A percentile compares a stretch with the other conserved stretches of the same genome.
These are phyloP conservation scores for Palaemon carinicauda DNA, from an alignment of 1,140 invertebrate genomes.

Conservation along the genomic window DNA sequence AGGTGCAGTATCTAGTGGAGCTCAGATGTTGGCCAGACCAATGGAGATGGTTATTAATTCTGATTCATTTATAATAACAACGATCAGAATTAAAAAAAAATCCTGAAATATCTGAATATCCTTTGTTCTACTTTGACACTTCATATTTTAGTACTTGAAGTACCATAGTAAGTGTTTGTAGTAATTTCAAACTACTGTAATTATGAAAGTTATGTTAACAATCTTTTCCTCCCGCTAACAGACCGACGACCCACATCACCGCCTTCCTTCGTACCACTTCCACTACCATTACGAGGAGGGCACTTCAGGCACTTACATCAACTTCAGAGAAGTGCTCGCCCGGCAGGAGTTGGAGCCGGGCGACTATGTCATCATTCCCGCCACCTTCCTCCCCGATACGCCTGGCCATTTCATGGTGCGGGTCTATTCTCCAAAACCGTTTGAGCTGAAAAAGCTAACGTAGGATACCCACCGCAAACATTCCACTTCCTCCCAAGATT, in stretches of 20 bases:
- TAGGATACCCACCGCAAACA: too few species aligned
- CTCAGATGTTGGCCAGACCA: too few species aligned
- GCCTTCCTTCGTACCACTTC: constrained; percentile 66
- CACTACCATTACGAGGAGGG: constrained; percentile 69
- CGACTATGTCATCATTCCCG: constrained; percentile 71
- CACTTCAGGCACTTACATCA: constrained; percentile 71
- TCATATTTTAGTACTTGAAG: not conserved
- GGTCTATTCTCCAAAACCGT: constrained; percentile 67
- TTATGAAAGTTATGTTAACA: not conserved
- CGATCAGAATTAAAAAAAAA: too few species aligned
- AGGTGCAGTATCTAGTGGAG: too few species aligned
- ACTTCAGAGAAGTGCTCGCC: constrained; percentile 70
- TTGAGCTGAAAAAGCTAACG: not conserved
- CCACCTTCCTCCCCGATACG: constrained; percentile 70
- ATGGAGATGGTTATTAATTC: too few species aligned
- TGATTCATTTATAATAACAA: too few species aligned
- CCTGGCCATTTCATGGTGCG: constrained; percentile 70
- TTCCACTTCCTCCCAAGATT: too few species aligned
- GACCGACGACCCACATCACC: constrained; percentile 54
- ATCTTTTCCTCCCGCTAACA: not conserved
- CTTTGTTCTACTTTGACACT: not conserved
- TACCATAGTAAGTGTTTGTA: not conserved
- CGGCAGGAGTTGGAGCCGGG: constrained; percentile 69
- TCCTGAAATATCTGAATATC: too few species aligned
- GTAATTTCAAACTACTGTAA: not conserved